A percentile compares a stretch with the other conserved stretches of the same genome.
phyloP scores from a whole-genome alignment of 2,888 invertebrate genomes.

The Achlya flavicornis region DNA sequence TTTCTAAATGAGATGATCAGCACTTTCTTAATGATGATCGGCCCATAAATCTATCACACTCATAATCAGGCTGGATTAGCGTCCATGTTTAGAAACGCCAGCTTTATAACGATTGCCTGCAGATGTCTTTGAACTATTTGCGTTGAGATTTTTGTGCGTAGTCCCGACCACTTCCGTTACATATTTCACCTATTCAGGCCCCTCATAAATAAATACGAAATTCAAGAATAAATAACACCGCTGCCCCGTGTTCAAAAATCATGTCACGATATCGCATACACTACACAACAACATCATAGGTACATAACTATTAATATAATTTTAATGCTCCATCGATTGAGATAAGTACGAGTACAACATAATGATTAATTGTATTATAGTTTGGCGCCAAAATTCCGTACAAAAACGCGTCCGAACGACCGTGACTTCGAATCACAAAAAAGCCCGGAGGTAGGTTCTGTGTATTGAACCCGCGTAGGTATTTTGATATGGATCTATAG shows the following conservation, averaged over 20 bases:
- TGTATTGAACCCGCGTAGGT: conserved; percentile 35
- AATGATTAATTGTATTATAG: conserved; percentile 57
- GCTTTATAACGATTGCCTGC: not conserved
- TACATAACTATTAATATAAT: conserved; percentile 15
- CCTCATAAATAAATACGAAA: conserved; percentile 62
- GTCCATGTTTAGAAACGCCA: not conserved
- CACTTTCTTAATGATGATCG: too few relatives aligned
- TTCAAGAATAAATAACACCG: conserved; percentile 48
- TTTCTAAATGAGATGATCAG: too few relatives aligned
- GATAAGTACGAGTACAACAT: conserved; percentile 20
- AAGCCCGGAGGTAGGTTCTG: conserved; percentile 32
- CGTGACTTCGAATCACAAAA: conserved; percentile 69
- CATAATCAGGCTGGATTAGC: too few relatives aligned
- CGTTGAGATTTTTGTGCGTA: conserved; percentile 5
- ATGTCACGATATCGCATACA: conserved; percentile 35
- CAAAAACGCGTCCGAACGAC: conserved; percentile 77
- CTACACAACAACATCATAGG: conserved; percentile 18
- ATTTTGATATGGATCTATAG: conserved; percentile 25
- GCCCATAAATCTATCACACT: too few relatives aligned
- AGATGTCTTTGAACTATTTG: not conserved
- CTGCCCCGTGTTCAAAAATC: conserved; percentile 39
- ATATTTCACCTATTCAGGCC: conserved; percentile 59
- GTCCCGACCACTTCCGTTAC: conserved; percentile 41
- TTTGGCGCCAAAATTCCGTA: conserved; percentile 80
- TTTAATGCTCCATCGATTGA: conserved; percentile 15